phyloP scores from a whole-genome alignment of 2,888 invertebrate species.

The Cosmopolites sordidus region DNA sequence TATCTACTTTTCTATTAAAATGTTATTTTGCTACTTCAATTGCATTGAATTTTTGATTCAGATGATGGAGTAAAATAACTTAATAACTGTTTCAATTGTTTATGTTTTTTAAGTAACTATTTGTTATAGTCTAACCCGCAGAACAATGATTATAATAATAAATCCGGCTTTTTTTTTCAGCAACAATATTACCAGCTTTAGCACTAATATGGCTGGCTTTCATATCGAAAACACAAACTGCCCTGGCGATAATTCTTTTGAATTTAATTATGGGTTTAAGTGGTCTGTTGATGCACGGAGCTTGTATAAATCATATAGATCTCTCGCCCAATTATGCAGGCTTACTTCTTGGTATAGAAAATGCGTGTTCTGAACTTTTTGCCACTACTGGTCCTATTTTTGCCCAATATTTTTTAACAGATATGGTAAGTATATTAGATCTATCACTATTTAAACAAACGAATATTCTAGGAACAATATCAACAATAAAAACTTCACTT shows the following conservation, averaged over 20 bases:
- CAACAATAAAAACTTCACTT: too few relatives aligned
- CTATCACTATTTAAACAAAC: too few relatives aligned
- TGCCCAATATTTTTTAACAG: slow-evolving; percentile 22
- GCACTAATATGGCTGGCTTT: slow-evolving; percentile 21
- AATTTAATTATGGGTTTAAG: slow-evolving; percentile 23
- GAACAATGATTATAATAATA: too few relatives aligned
- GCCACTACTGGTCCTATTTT: slow-evolving; percentile 23
- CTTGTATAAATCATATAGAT: slow-evolving; percentile 25
- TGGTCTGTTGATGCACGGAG: slow-evolving; percentile 17
- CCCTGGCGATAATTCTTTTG: slow-evolving; percentile 16
- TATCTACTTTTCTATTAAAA: too few relatives aligned
- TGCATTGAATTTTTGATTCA: too few relatives aligned
- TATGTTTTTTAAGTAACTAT: too few relatives aligned
- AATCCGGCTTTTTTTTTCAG: too few relatives aligned
- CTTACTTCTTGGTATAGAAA: slow-evolving; percentile 23
- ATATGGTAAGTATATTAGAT: slow-evolving; percentile 25
- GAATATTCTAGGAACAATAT: too few relatives aligned
- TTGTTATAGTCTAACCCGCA: too few relatives aligned
- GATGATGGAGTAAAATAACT: too few relatives aligned
- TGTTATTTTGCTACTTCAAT: too few relatives aligned
- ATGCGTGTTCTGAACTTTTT: slow-evolving; percentile 21
- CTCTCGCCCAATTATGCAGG: slow-evolving; percentile 24
- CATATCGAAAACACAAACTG: slow-evolving; percentile 12
- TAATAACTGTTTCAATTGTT: too few relatives aligned
- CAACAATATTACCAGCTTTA: slow-evolving; percentile 16